A percentile compares a stretch with the other conserved stretches of the same genome.
These are phyloP conservation scores for Limnothrissa miodon DNA, from an alignment of 2,113 vertebrate genomes.

Conservation along the genomic window DNA sequence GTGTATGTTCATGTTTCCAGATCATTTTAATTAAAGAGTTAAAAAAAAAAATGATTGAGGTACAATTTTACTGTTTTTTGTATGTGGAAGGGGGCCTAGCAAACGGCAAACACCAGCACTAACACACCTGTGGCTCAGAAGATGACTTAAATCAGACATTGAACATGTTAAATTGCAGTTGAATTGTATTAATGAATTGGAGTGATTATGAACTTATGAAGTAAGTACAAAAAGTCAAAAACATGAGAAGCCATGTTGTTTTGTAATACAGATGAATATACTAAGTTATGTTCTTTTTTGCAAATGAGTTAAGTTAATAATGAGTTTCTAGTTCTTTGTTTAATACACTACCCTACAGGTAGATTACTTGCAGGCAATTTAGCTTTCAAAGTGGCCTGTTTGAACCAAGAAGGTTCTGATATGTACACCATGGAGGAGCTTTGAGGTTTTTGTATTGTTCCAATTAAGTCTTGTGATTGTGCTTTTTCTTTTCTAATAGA, in stretches of 20 bases:
- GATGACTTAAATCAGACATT: neutral
- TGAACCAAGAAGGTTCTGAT: neutral
- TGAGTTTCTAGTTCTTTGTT: neutral
- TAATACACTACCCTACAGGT: neutral
- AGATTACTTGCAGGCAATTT: neutral
- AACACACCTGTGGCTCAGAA: constrained; percentile 73
- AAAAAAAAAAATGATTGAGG: too few species aligned
- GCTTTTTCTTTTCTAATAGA: neutral
- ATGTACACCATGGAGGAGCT: neutral
- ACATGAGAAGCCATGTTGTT: too few species aligned
- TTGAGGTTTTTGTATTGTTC: neutral
- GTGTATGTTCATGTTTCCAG: too few species aligned
- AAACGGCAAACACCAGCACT: constrained; percentile 91
- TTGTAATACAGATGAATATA: neutral
- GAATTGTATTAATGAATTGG: too few species aligned
- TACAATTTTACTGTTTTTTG: too few species aligned
- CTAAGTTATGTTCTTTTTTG: neutral
- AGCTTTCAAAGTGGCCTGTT: neutral
- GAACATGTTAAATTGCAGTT: too few species aligned
- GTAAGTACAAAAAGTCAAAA: too few species aligned
- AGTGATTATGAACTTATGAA: too few species aligned
- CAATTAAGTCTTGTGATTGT: neutral
- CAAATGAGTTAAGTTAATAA: too few species aligned
- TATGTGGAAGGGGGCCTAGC: constrained; percentile 94
- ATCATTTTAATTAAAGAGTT: too few species aligned